Base-by-base conservation (phyloP, 2,797 vertebrate species). In the Echeneis naucrates region DNA sequence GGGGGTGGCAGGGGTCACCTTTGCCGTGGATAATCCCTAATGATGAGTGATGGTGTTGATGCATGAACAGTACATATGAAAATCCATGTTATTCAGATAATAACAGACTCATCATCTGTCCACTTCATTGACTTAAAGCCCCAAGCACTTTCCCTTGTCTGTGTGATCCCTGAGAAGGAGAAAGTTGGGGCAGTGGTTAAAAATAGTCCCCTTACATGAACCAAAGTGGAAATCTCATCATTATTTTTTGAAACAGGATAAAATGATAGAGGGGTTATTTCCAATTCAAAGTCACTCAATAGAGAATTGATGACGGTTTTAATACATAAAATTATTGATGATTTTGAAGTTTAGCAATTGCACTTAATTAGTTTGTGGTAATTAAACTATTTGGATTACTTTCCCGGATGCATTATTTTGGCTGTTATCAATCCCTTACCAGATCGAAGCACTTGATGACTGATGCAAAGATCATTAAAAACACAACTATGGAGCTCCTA, bases 121-220 rank as follows among this genome's bases (percentile, higher is more conserved):
- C 37, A 8, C 37, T 30, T 4, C 24, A 17, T 2, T 47, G 26
- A 14, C 44, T 9, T 33, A 26, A 10, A 8, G 1, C 42, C 26
- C 66, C 3, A 32, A 45, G 27, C 37, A 2, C 13, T 2, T 24
- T 26, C 8, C 5, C 30, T 23, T 10, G 16, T 67, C 48, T 59
- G n/a, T 59, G n/a, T 62, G 55, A 58, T 70, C 51, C 56, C 4
- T 48, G 42, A 57, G 69, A 81, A 51, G 50, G 55, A 58, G 55
- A 67, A 63, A 38, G 45, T 45, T 59, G 51, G 26, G 42, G 30
- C 26, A 1, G 13, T 4, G 3, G 60, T 27, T 77, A 70, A 74
- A 87, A 68, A 76, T 80, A 78, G 64, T 48, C 47, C 48, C 32
- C 21, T 76, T 24, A 57, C 60, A 54, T 63, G 53, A 63, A 27